These are phyloP conservation scores for Cheilosia impressa DNA, from an alignment of 2,888 invertebrate species.

Conservation along the genomic window DNA sequence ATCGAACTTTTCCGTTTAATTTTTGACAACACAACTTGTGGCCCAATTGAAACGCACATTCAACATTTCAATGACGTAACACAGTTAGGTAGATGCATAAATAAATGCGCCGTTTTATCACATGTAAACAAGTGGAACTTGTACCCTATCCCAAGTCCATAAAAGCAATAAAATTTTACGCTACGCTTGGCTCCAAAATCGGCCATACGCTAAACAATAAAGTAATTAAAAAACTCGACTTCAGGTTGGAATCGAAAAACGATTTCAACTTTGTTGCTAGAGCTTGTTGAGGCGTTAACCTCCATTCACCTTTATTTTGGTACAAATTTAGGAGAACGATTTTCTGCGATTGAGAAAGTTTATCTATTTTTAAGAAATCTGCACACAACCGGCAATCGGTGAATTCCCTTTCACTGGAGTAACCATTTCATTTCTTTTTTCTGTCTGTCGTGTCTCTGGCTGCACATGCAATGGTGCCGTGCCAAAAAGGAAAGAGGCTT, in stretches of 20 bases:
- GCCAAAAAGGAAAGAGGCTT: constrained; percentile 43
- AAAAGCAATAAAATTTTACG: constrained; percentile 40
- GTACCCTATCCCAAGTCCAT: constrained; percentile 21
- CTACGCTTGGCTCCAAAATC: constrained; percentile 38
- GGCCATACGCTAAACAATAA: constrained; percentile 23
- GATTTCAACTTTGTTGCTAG: constrained; percentile 24
- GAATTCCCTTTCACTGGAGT: constrained; percentile 62
- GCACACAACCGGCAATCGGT: neutral
- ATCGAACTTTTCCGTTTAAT: neutral
- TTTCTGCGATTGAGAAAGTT: constrained; percentile 28
- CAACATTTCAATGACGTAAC: neutral
- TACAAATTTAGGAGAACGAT: neutral
- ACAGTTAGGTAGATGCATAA: neutral
- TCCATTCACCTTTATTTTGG: constrained; percentile 22
- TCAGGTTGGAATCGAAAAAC: constrained; percentile 22
- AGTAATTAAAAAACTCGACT: constrained; percentile 23
- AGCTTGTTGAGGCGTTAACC: constrained; percentile 24
- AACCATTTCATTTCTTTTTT: constrained; percentile 3
- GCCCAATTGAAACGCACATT: neutral
- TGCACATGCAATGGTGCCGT: constrained; percentile 33
- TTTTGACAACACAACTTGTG: too few relatives aligned
- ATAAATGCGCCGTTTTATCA: constrained; percentile 7
- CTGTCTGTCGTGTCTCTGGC: constrained; percentile 9
- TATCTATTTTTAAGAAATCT: constrained; percentile 5
- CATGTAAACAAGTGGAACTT: constrained; percentile 25